A percentile compares a stretch with the other conserved stretches of the same genome.
These are phyloP conservation scores for Erethizon dorsatum DNA, from an alignment of 2,797 vertebrate genomes.

Conservation along the genomic window DNA sequence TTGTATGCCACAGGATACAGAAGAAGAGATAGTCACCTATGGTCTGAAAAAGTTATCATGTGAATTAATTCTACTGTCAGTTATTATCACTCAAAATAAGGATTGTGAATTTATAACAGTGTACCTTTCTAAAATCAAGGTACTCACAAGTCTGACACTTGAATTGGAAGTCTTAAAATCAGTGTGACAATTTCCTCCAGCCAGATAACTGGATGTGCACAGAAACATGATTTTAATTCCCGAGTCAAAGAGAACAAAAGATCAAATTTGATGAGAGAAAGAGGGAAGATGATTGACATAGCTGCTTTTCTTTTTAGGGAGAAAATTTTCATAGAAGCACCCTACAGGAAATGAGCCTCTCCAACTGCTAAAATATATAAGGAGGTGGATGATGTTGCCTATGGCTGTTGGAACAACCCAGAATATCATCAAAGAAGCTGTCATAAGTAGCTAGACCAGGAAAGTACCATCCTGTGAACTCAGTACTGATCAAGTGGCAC, in stretches of 20 bases:
- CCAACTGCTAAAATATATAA: background rate
- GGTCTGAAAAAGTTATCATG: background rate
- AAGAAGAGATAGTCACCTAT: background rate
- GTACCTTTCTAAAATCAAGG: background rate
- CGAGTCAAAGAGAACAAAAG: constrained; percentile 6
- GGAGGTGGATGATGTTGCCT: background rate
- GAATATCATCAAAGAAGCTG: constrained; percentile 28
- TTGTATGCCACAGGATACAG: background rate
- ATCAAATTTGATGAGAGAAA: constrained; percentile 54
- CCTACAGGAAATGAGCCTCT: background rate
- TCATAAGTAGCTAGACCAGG: background rate
- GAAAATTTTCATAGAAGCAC: background rate
- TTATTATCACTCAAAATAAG: background rate
- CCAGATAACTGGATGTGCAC: background rate
- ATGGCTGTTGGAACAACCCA: background rate
- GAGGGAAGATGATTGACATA: constrained; percentile 17
- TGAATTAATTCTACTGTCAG: background rate
- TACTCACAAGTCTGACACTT: background rate
- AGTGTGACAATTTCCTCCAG: constrained; percentile 20
- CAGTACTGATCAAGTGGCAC: background rate
- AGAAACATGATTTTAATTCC: constrained; percentile 32
- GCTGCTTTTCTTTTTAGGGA: constrained; percentile 28
- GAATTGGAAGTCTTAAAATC: constrained; percentile 29
- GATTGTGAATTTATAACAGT: background rate
- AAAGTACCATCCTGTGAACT: background rate